Base-by-base conservation (phyloP, 2,113 vertebrate species). In the Cyphomyrus plagiostoma region DNA sequence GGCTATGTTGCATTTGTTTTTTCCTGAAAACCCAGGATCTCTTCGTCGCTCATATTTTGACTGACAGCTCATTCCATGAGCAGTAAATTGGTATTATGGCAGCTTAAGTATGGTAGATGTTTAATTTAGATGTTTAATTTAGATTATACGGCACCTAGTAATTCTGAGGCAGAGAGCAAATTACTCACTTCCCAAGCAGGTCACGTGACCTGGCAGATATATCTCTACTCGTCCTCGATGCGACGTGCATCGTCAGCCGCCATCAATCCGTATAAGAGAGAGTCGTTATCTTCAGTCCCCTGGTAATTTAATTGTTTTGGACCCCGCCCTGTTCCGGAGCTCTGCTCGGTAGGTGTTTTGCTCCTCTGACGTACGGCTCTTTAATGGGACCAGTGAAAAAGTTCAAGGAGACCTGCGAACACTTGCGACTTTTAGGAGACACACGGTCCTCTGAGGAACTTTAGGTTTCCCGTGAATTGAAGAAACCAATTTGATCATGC, bases 101-200 rank as follows among this genome's bases (percentile, higher is more conserved):
- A 80, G 74, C 74, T 80, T 80, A 80, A 80, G 74, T 80, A 80
- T 80, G 74, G 74, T 80, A 80, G 74, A 80, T 80, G 74, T 80
- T 80, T 80, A 77, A 77, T 77, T 77, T 77, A 77, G 74, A 77
- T 77, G 35, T 77, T 77, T 77, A 80, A 80, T 80, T 80, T 80
- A 80, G 74, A 80, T 80, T 80, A 42, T 80, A 80, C 35, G 17
- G 74, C 74, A 80, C 74, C 74, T 80, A 80, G 17, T 19, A 80
- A 80, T 80, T 35, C 74, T 80, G 74, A 39, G 66, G 30, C 74
- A 80, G 74, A 80, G 74, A 80, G 30, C 74, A 80, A 80, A 80
- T 80, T 35, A 80, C 74, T 80, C 30, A 80, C 74, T 80, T 80
- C 74, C 35, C 35, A 35, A 39, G 74, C 74, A 2, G 74, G 74